A percentile compares a stretch with the other conserved stretches of the same genome.
These are phyloP conservation scores for Trichomycterus rosablanca DNA, from an alignment of 2,113 vertebrate species.

Conservation along the genomic window DNA sequence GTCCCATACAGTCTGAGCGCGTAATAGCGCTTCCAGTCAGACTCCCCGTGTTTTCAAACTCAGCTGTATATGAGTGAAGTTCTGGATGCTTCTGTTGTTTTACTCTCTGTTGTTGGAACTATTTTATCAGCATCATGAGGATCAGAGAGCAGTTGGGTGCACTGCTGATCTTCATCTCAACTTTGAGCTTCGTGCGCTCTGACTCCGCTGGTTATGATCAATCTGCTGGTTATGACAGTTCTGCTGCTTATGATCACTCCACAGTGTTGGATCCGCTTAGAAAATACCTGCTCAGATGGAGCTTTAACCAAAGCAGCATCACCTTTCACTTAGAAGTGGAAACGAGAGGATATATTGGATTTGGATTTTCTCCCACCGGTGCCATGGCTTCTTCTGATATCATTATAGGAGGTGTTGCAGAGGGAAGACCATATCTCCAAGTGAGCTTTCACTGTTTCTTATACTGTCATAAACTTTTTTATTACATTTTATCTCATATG, in stretches of 20 bases:
- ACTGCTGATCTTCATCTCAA: background rate
- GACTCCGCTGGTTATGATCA: too few relatives aligned
- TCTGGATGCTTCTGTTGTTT: background rate
- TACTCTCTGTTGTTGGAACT: background rate
- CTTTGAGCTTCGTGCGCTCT: background rate
- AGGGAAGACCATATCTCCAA: conserved; percentile 77
- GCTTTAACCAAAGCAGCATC: conserved; percentile 57
- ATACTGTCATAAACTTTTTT: too few relatives aligned
- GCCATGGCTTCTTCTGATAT: conserved; percentile 77
- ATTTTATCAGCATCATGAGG: background rate
- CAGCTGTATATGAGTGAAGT: conserved; percentile 16
- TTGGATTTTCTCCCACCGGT: conserved; percentile 77
- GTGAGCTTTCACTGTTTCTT: conserved; percentile 48
- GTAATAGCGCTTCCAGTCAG: background rate
- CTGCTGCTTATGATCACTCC: conserved; percentile 51
- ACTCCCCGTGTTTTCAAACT: background rate
- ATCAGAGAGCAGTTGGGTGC: background rate
- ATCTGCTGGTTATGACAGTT: too few relatives aligned
- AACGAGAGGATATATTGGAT: conserved; percentile 78
- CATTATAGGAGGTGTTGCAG: conserved; percentile 75
- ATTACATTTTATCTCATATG: too few relatives aligned
- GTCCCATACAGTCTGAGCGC: background rate
- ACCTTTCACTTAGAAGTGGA: conserved; percentile 75
- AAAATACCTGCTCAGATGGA: conserved; percentile 72
- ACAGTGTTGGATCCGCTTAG: conserved; percentile 68